Evolutionary conservation across 2,797 vertebrate species (phyloP), one percentile per base, ranked within the genome.

Genomic region (Amphiprion clarkii): DNA sequence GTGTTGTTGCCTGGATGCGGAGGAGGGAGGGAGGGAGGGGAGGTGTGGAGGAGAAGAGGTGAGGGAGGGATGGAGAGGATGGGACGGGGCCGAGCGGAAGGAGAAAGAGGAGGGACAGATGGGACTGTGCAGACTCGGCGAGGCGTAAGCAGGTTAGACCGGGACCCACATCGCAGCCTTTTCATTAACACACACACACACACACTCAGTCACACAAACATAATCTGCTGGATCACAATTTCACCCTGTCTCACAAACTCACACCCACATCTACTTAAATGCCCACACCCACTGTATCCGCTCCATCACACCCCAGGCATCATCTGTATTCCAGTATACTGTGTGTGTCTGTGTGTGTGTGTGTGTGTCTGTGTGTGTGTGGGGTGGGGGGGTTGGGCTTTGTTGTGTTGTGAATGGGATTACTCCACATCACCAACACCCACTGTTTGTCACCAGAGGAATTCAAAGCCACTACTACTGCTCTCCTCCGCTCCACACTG

Each of bases 121-220:
- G 83, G 83, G 66, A 75, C 55, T 3, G 53, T 65, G 69, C 54
- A 48, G 78, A 83, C 84, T 87, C 76, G n/a, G 73, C 57, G 89
- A 91, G 86, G 86, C 74, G 70, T 92, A 93, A 93, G 87, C 90
- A 89, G 93, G 93, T 93, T 93, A 91, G 88, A 85, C 84, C 23
- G 72, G 84, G 79, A 87, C 71, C 80, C 76, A 78, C 86, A 91
- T 91, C 88, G 76, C 83, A 83, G 83, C 78, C 58, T 83, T 63
- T 80, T 84, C 74, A 92, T 88, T 81, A 86, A 89, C 78, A 67
- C 77, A 64, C 78, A 66, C 67, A 51, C 40, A 31, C 31, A 56
- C 56, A 66, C 67, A 51, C 40, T 52, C 57, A 71, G 14, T 42
- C 68, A 66, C 53, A 71, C 72, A 75, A 46, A 74, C 48, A 73